A percentile compares a stretch with the other conserved stretches of the same genome.
These are phyloP conservation scores for Bombycilla garrulus DNA, from an alignment of 2,113 vertebrate species.

Conservation along the genomic window DNA sequence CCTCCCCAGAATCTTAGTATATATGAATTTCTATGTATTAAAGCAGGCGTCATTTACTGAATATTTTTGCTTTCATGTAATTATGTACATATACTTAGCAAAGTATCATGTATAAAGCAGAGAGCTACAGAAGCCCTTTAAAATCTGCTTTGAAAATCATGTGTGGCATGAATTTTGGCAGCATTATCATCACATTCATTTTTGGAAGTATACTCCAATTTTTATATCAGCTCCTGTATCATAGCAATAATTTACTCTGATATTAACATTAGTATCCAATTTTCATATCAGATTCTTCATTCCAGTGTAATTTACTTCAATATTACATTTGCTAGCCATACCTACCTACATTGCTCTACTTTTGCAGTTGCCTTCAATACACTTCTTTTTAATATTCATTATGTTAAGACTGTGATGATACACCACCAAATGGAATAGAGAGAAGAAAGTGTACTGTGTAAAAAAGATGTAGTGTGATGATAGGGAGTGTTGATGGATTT, in stretches of 20 bases:
- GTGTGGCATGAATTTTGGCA: constrained; percentile 17
- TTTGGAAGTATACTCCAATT: background rate
- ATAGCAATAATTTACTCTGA: background rate
- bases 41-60: constrained; percentile 4
- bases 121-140: constrained; percentile 25
- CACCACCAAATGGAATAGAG: background rate
- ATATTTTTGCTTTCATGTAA: constrained; percentile 32
- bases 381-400: background rate
- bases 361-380: background rate
- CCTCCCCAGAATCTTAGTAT: background rate
- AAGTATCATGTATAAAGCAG: constrained; percentile 21
- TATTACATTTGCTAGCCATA: background rate
- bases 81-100: constrained; percentile 40
- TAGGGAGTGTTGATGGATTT: background rate
- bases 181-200: background rate
- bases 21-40: constrained; percentile 14
- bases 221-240: background rate
- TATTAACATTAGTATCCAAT: background rate
- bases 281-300: background rate
- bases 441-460: background rate
- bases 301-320: background rate
- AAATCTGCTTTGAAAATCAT: constrained; percentile 35
- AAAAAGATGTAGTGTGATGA: background rate
- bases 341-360: background rate
- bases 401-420: background rate